Evolutionary conservation across 2,888 invertebrate species (phyloP).

Genomic region (Geotrupes spiniger): DNA sequence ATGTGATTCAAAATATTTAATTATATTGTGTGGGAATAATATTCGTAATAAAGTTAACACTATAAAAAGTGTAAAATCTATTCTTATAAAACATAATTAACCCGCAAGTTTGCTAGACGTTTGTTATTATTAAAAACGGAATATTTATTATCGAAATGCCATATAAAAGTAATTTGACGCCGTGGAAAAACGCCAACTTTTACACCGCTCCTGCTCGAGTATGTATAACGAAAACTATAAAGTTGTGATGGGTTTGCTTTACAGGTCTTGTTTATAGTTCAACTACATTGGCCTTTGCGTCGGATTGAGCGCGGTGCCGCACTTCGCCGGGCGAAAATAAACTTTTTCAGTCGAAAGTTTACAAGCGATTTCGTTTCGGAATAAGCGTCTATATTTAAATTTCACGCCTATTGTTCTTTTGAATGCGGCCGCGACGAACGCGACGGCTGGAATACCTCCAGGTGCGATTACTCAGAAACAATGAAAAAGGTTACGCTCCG

Average conservation of each 20-base stretch:
- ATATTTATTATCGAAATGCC: too few species aligned
- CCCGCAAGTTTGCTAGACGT: too few species aligned
- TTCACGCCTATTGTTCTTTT: constrained; percentile 14
- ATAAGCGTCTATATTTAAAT: constrained; percentile 13
- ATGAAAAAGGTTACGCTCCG: neutral
- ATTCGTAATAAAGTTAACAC: too few species aligned
- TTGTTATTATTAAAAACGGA: too few species aligned
- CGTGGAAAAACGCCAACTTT: neutral
- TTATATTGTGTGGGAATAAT: too few species aligned
- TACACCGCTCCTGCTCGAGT: constrained; percentile 26
- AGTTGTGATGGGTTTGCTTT: constrained; percentile 35
- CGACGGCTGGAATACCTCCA: constrained; percentile 5
- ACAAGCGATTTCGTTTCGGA: constrained; percentile 9
- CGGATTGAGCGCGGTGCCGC: constrained; percentile 4
- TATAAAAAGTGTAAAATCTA: too few species aligned
- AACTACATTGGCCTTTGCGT: constrained; percentile 19
- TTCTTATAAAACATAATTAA: too few species aligned
- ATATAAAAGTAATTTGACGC: too few species aligned
- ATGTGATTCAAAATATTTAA: too few species aligned
- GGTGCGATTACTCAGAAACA: constrained; percentile 7
- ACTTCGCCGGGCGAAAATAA: constrained; percentile 9
- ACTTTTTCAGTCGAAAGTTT: constrained; percentile 15
- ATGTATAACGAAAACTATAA: constrained; percentile 33
- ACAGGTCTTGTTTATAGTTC: constrained; percentile 24
- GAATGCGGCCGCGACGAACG: constrained; percentile 14